Evolutionary conservation across 1,140 invertebrate genomes (phyloP), one percentile per base, ranked within the genome.

Genomic region (Tetranychus cinnabarinus): DNA sequence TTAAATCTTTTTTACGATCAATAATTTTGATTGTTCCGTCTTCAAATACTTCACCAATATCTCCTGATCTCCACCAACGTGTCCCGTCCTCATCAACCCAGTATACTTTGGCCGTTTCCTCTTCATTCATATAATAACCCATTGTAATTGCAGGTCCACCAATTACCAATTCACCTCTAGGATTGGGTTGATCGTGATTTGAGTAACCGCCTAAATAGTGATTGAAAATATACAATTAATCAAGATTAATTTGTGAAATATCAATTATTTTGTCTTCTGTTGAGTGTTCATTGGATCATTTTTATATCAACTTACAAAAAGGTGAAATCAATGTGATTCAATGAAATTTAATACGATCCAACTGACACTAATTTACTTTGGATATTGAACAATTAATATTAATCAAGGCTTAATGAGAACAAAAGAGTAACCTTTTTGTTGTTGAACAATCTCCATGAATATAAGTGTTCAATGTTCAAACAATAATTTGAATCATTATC

Each of bases 21-120:
- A 98, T 97, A 68, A 99, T 96, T 77, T 87, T 88, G 52, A 98
- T 81, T 67, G 82, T 84, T 48, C 95, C 95, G 75, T 97, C 90
- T 36, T 78, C 73, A 55, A 91, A 83, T 63, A 96, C 75, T 77
- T 95, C 88, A 8, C 85, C 92, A 75, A 99, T 89, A 74, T 99
- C 95, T 3, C 95, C 95, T 56, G 89, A 91, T 67, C 82, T 83
- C 73, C 98, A 97, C 86, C 90, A 95, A 62, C 84, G 75, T 64
- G 77, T 79, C 0, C 85, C 86, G 66, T 86, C 78, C 66, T 81
- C 79, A 58, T 82, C 80, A 61, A 83, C 39, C 31, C n/a, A 31
- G 75, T 95, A 99, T 65, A 93, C 89, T 71, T 96, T 89, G 57
- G 81, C 78, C 0, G 89, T 90, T 73, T 90, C 88, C 54, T 84